phyloP scores from a whole-genome alignment of 2,888 invertebrate genomes.

The Pasiphila rectangulata region DNA sequence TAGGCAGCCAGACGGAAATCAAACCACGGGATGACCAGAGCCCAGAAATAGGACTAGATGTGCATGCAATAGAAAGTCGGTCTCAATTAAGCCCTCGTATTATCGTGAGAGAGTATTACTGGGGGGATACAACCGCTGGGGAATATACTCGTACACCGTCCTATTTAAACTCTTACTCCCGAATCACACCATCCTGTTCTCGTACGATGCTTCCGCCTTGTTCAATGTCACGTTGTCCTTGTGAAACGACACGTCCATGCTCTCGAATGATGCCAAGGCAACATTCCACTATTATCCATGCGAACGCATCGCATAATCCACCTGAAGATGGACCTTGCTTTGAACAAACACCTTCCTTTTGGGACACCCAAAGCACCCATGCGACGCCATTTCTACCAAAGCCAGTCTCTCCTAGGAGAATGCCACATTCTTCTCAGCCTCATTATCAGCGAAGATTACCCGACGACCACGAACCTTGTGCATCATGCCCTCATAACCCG shows the following conservation, averaged over 20 bases:
- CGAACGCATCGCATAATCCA: background rate
- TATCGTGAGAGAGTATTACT: conserved; percentile 6
- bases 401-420: background rate
- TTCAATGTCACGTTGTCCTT: background rate
- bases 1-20: background rate
- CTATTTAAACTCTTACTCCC: background rate
- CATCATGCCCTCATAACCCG: background rate
- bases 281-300: too few species aligned
- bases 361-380: too few species aligned
- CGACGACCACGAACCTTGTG: background rate
- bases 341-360: background rate
- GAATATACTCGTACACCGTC: background rate
- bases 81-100: background rate
- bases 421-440: too few species aligned
- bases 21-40: too few species aligned
- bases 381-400: too few species aligned
- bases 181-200: background rate
- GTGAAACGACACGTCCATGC: too few species aligned
- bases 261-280: background rate
- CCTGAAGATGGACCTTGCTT: background rate
- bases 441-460: too few species aligned
- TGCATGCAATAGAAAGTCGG: background rate
- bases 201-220: background rate
- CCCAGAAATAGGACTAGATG: too few species aligned
- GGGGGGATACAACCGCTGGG: conserved; percentile 6